Conservation (phyloP, 2,113 vertebrate genomes). For the Clinocottus analis region DNA sequence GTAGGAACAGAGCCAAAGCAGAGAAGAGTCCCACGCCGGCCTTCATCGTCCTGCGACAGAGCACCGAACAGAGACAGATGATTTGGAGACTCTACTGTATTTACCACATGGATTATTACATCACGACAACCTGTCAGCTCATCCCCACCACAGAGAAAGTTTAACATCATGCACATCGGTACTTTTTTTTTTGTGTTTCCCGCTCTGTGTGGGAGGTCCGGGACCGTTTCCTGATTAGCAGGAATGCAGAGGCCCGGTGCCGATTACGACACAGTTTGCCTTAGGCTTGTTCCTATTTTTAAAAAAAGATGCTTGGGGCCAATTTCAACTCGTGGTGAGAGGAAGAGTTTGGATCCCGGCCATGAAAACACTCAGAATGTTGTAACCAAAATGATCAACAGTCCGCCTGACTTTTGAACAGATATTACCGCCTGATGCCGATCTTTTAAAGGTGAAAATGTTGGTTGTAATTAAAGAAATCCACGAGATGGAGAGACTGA, state of each 20-base stretch:
- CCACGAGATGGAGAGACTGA: too few species aligned
- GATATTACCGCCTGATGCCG: not conserved
- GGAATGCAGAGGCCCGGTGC: not conserved
- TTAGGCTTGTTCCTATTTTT: not conserved
- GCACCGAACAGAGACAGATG: not conserved
- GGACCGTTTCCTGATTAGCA: not conserved
- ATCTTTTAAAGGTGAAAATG: not conserved
- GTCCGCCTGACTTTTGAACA: not conserved
- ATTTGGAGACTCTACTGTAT: not conserved
- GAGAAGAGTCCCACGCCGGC: constrained; percentile 82
- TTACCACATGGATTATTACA: not conserved
- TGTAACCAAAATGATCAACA: not conserved
- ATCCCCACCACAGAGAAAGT: not conserved
- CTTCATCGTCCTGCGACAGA: constrained; percentile 87
- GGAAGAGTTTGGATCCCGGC: not conserved
- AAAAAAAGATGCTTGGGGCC: not conserved
- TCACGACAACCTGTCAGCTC: not conserved
- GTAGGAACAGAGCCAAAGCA: constrained; percentile 85
- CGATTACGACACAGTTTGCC: too few species aligned
- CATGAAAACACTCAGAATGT: constrained; percentile 1
- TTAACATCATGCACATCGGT: not conserved
- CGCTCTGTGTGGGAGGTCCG: constrained; percentile 13
- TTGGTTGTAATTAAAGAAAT: too few species aligned
- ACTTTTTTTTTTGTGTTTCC: not conserved
- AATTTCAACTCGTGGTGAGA: not conserved